These are phyloP conservation scores for Passer domesticus DNA, from an alignment of 2,113 vertebrate species.

Conservation along the genomic window DNA sequence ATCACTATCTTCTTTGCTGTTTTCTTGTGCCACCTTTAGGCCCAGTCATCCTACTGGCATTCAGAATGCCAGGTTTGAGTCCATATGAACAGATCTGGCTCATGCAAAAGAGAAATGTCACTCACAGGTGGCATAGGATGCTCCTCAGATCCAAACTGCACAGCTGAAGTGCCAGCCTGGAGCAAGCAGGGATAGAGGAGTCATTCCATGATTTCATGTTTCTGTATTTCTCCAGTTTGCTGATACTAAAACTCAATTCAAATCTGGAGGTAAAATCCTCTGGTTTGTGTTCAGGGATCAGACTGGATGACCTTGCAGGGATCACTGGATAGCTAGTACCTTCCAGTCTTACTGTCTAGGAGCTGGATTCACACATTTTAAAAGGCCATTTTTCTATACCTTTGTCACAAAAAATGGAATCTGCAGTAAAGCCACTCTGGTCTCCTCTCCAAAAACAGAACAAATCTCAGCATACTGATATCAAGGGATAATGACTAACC, in stretches of 20 bases:
- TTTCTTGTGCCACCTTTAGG: background rate
- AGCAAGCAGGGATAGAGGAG: background rate
- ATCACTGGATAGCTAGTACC: background rate
- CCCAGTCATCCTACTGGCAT: background rate
- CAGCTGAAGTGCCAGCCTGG: background rate
- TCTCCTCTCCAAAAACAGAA: background rate
- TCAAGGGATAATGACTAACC: background rate
- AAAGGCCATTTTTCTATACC: background rate
- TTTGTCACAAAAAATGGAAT: background rate
- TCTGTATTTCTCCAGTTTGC: background rate
- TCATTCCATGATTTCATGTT: background rate
- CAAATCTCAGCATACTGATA: background rate
- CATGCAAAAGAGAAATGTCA: background rate
- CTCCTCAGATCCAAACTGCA: background rate
- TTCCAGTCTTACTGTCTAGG: background rate
- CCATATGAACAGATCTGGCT: background rate
- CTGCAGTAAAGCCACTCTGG: background rate
- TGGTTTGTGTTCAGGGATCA: background rate
- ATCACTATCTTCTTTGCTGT: fast-evolving
- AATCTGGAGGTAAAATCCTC: background rate
- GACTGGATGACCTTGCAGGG: background rate
- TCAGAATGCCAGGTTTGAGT: background rate
- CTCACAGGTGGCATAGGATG: background rate
- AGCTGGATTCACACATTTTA: background rate
- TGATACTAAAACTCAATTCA: background rate